Evolutionary conservation across 1,140 invertebrate genomes (phyloP).

Genomic region (Papilio aristodemus): DNA sequence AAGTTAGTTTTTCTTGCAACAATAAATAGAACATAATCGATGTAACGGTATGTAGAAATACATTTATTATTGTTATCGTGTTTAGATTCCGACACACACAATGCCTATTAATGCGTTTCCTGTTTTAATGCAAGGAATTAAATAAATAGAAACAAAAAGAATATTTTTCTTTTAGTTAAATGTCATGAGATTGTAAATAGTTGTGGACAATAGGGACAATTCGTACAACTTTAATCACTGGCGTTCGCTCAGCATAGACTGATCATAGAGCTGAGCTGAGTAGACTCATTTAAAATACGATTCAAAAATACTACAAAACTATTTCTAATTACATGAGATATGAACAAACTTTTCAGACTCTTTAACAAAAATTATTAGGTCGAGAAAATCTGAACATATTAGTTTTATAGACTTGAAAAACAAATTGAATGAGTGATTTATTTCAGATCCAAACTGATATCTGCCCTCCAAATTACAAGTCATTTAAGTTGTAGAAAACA

Average conservation of each 20-base stretch:
- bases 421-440: too few relatives aligned
- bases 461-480: too few relatives aligned
- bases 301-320: not conserved
- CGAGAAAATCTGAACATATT: not conserved
- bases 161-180: constrained; percentile 10
- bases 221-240: not conserved
- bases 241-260: not conserved
- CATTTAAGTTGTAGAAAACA: too few relatives aligned
- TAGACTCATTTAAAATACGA: not conserved
- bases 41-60: constrained; percentile 20
- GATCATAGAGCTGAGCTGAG: too few relatives aligned
- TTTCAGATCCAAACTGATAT: too few relatives aligned
- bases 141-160: constrained; percentile 22
- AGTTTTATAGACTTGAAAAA: too few relatives aligned
- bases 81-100: constrained; percentile 30
- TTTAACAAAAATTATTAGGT: not conserved
- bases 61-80: constrained; percentile 25
- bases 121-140: constrained; percentile 22
- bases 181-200: constrained; percentile 4
- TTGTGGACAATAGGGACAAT: constrained; percentile 1
- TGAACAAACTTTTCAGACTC: not conserved
- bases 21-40: constrained; percentile 34
- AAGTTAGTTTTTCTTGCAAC: constrained; percentile 35
- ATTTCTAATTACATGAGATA: not conserved
- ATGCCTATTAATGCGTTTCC: constrained; percentile 26